phyloP scores from a whole-genome alignment of 2,113 vertebrate species.

The Carassius auratus region DNA sequence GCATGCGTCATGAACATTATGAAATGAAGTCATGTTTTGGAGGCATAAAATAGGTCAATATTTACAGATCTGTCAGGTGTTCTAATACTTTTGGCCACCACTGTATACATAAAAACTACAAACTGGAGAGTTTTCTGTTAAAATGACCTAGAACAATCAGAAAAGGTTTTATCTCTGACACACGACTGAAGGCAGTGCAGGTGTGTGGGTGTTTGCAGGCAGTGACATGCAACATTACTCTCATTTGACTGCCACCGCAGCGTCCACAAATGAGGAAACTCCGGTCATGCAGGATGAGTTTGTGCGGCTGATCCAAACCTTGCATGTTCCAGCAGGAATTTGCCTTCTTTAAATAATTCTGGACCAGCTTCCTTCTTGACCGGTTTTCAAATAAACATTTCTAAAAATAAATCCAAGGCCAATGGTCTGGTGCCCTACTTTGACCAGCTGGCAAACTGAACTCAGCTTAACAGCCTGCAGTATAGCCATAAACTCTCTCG shows the following conservation, averaged over 20 bases:
- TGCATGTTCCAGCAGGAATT: neutral
- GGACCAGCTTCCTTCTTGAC: neutral
- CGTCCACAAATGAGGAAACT: neutral
- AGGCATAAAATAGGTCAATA: no score
- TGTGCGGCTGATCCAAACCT: neutral
- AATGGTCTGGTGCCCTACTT: neutral
- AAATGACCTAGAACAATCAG: no score
- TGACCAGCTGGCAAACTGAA: neutral
- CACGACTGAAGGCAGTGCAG: neutral
- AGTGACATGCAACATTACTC: neutral
- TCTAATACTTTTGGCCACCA: neutral
- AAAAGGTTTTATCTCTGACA: neutral
- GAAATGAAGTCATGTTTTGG: no score
- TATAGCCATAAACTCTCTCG: neutral
- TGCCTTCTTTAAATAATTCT: neutral
- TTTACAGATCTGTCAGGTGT: no score
- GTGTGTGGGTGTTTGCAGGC: neutral
- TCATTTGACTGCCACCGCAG: neutral
- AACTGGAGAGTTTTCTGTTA: no score
- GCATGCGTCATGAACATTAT: no score
- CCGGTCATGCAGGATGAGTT: neutral
- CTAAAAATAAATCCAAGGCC: neutral
- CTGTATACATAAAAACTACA: neutral
- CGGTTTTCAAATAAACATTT: neutral
- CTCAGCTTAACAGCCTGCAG: neutral